phyloP scores from a whole-genome alignment of 2,888 invertebrate genomes.

The Asteroscopus sphinx region DNA sequence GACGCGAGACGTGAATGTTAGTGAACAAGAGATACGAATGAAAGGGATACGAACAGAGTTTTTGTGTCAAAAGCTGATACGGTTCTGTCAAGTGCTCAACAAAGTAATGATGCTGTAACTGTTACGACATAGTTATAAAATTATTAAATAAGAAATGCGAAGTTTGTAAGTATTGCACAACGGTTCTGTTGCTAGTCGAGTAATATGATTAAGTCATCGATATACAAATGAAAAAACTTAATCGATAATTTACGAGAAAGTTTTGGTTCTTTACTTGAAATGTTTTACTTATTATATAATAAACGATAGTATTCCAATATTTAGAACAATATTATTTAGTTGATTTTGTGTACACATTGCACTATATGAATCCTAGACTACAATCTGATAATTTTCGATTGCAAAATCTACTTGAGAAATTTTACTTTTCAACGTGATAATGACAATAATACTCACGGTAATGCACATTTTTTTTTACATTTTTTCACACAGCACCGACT shows the following conservation, averaged over 20 bases:
- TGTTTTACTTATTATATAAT: too few species aligned
- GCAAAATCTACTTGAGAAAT: too few species aligned
- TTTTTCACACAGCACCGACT: too few species aligned
- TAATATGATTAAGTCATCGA: slow-evolving; percentile 23
- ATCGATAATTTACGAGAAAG: neutral
- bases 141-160: slow-evolving; percentile 11
- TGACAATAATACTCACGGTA: too few species aligned
- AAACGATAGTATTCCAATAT: too few species aligned
- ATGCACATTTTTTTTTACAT: too few species aligned
- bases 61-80: slow-evolving; percentile 40
- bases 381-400: too few species aligned
- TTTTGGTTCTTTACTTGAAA: too few species aligned
- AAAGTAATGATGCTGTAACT: slow-evolving; percentile 19
- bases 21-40: slow-evolving; percentile 52
- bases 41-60: slow-evolving; percentile 49
- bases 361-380: too few species aligned
- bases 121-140: slow-evolving; percentile 21
- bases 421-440: too few species aligned
- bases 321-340: too few species aligned
- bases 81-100: slow-evolving; percentile 48
- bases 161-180: slow-evolving; percentile 30
- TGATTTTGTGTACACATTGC: too few species aligned
- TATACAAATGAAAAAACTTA: neutral
- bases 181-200: neutral
- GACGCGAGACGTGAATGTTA: slow-evolving; percentile 55